Conservation (phyloP, 2,113 vertebrate genomes). For the Tragelaphus strepsiceros region DNA sequence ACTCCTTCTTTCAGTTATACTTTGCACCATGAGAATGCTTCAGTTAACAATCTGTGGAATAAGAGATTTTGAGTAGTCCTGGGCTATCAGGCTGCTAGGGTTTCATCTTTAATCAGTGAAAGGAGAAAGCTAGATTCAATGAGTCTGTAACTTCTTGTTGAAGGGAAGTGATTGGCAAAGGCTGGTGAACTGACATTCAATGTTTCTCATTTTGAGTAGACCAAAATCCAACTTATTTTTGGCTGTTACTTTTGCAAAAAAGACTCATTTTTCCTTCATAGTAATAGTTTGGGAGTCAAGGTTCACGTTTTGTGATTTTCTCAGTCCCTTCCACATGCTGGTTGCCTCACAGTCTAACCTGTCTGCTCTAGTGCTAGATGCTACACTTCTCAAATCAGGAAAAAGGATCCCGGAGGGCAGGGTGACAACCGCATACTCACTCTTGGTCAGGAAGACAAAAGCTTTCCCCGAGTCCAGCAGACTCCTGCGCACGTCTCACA, state of each 20-base stretch:
- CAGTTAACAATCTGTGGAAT: background rate
- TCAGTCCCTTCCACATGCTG: background rate
- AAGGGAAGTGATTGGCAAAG: background rate
- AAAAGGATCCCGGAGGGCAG: background rate
- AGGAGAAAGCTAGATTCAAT: background rate
- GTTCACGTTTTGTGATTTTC: background rate
- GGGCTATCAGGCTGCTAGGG: background rate
- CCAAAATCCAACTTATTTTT: background rate
- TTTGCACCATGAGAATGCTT: background rate
- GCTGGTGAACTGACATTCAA: background rate
- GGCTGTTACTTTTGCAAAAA: background rate
- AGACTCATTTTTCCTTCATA: background rate
- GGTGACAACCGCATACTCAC: no score
- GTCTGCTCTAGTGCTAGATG: fast-evolving
- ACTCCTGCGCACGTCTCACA: fast-evolving
- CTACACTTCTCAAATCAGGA: background rate
- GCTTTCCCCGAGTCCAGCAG: background rate
- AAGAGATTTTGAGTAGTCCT: background rate
- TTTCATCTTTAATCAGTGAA: background rate
- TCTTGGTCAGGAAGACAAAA: background rate
- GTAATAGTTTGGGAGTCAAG: background rate
- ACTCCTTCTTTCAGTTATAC: background rate
- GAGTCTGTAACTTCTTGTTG: background rate
- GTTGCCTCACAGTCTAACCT: background rate
- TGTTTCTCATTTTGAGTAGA: background rate